phyloP scores from a whole-genome alignment of 2,113 vertebrate genomes.

The Malurus melanocephalus region DNA sequence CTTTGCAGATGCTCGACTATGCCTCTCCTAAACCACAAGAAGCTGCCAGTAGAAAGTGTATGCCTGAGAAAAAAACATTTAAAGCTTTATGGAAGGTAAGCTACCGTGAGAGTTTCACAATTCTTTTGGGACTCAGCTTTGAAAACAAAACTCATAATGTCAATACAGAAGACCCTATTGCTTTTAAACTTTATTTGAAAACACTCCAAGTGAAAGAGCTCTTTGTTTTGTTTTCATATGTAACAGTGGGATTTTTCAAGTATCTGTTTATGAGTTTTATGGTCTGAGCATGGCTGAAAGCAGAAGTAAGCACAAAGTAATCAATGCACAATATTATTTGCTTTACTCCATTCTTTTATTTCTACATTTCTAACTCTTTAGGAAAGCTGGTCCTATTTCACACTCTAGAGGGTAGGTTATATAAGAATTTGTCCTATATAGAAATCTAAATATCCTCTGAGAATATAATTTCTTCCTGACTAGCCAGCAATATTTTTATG shows the following conservation, averaged over 20 bases:
- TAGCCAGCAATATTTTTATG: not conserved
- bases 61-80: not conserved
- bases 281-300: not conserved
- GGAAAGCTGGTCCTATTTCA: not conserved
- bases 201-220: not conserved
- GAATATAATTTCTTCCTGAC: not conserved
- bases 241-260: constrained; percentile 28
- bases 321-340: not conserved
- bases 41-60: constrained; percentile 10
- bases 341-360: not conserved
- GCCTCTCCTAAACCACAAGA: constrained; percentile 7
- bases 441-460: not conserved
- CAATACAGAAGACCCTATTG: constrained; percentile 10
- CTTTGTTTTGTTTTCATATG: constrained; percentile 29
- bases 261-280: constrained; percentile 22
- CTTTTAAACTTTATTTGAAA: constrained; percentile 32
- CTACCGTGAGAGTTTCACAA: not conserved
- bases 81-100: constrained; percentile 23
- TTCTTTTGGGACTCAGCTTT: constrained; percentile 36
- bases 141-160: constrained; percentile 32
- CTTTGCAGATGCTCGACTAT: not conserved
- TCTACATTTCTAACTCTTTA: not conserved
- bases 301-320: not conserved
- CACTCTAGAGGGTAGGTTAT: not conserved
- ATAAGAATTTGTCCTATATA: not conserved